Evolutionary conservation across 1,140 invertebrate species (phyloP), one percentile per base, ranked within the genome.

Genomic region (Aradophagus sp.): DNA sequence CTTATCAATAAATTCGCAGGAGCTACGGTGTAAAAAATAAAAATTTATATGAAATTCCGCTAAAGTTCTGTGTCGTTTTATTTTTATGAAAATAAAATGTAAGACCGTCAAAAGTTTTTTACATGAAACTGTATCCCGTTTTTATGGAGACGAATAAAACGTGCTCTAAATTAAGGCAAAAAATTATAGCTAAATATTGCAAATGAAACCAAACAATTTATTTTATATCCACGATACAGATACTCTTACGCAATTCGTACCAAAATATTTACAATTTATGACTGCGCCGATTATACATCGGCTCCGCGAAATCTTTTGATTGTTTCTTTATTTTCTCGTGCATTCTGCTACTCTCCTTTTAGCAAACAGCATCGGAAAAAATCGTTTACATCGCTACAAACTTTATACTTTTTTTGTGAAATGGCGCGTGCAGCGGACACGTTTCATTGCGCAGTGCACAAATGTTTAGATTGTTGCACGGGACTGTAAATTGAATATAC

Each of bases 41-140:
- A 67, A 59, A 53, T 67, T 59, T 52, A 53, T 53, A 55, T 61
- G 38, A 59, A 68, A 48, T 45, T 47, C 17, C 41, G 36, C 47
- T 41, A 13, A 59, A 61, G 39, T 61, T 47, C 48, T 41, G 7
- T 36, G 32, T 67, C 47, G 32, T 61, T 61, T 53, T 53, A 39
- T 61, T 61, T 68, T 53, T 61, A 68, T 55, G 56, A 68, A 68
- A 68, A 68, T 61, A 61, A 55, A 62, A 50, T 50, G 50, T 50
- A 50, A 62, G 45, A 63, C 42, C 42, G 31, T 69, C 29, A 50
- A 69, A 61, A 56, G 50, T 62, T 69, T 62, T 62, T 69, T 62
- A 62, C 44, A 69, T 42, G 66, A 53, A 63, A 62, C 35, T 41
- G 38, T 52, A 52, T 62, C 38, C 34, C 45, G 36, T 58, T 70